Evolutionary conservation across 1,140 invertebrate genomes (phyloP).

Genomic region (Gryon sp.): DNA sequence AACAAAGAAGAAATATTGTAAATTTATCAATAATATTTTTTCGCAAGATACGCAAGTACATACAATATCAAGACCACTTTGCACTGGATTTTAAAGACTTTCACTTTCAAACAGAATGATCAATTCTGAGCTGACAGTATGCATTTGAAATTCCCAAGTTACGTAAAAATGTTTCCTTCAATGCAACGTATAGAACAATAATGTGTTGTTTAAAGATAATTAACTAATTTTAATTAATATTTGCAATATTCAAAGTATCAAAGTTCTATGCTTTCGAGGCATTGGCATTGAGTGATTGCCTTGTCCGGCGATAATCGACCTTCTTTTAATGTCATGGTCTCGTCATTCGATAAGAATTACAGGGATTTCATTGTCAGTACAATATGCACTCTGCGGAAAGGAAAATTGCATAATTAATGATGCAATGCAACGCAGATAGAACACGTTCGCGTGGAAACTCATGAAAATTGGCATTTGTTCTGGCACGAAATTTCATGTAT

Average conservation of each 20-base stretch:
- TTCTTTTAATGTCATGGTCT: constrained; percentile 59
- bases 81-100: constrained; percentile 14
- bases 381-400: constrained; percentile 37
- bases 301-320: constrained; percentile 56
- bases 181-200: background rate
- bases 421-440: constrained; percentile 18
- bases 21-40: too few relatives aligned
- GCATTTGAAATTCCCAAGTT: constrained; percentile 7
- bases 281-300: constrained; percentile 52
- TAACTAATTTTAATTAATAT: constrained; percentile 38
- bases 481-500: background rate
- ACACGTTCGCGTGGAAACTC: background rate
- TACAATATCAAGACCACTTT: background rate
- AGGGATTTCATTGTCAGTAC: constrained; percentile 52
- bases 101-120: constrained; percentile 16
- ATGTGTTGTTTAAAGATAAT: constrained; percentile 29
- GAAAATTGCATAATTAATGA: constrained; percentile 52
- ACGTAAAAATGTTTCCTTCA: constrained; percentile 12
- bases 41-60: too few relatives aligned
- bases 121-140: background rate
- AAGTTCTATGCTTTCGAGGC: constrained; percentile 19
- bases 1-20: too few relatives aligned
- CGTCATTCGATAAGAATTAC: constrained; percentile 60
- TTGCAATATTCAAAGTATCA: constrained; percentile 13
- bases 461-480: constrained; percentile 31